phyloP scores from a whole-genome alignment of 1,140 invertebrate genomes.

The Trichonephila clavata region DNA sequence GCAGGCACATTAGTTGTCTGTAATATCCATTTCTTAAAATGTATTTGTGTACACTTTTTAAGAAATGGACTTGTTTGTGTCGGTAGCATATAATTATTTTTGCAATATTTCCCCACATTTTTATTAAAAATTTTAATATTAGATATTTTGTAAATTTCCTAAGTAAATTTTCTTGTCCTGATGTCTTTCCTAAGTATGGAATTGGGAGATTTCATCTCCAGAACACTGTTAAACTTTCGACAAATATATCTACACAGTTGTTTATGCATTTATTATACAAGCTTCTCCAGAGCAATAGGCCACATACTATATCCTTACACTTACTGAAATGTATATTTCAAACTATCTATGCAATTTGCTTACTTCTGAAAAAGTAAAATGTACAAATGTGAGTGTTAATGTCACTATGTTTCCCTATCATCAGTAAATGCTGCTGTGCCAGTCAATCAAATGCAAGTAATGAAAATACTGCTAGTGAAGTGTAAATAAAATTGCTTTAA shows the following conservation, averaged over 20 bases:
- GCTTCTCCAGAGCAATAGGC: slow-evolving; percentile 58
- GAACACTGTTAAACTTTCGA: slow-evolving; percentile 34
- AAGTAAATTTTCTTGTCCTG: background rate
- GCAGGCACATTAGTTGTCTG: too few species aligned
- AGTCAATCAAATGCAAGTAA: slow-evolving; percentile 64
- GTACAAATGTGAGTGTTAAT: slow-evolving; percentile 28
- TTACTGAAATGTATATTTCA: slow-evolving; percentile 43
- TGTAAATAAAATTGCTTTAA: slow-evolving; percentile 58
- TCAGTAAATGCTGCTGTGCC: background rate
- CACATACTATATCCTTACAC: slow-evolving; percentile 38
- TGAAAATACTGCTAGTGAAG: slow-evolving; percentile 51
- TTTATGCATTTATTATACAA: slow-evolving; percentile 64
- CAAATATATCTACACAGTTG: slow-evolving; percentile 45
- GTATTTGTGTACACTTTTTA: too few species aligned
- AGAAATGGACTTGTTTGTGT: background rate
- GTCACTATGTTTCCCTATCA: slow-evolving; percentile 40
- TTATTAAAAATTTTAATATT: background rate
- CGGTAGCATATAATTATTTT: background rate
- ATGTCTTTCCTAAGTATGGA: background rate
- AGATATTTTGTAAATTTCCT: background rate
- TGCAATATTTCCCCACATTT: background rate
- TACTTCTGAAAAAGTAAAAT: slow-evolving; percentile 34
- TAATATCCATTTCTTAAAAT: too few species aligned
- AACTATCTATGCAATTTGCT: slow-evolving; percentile 73
- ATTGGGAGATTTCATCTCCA: background rate